Conservation (phyloP, 1,140 invertebrate genomes). For the Scaptomyza montana region DNA sequence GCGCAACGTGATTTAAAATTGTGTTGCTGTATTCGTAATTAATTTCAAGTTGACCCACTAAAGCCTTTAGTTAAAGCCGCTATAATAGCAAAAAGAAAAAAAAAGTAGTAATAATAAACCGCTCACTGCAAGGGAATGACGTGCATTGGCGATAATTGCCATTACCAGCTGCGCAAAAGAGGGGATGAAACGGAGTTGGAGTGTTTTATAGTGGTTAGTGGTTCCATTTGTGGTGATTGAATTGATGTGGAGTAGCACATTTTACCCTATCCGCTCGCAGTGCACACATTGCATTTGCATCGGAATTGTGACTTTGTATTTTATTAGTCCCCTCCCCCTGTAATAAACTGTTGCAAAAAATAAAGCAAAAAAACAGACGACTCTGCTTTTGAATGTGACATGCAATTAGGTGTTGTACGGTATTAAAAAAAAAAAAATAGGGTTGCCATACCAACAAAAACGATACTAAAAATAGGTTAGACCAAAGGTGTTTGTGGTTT, state of each 20-base stretch:
- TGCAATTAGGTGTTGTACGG: neutral
- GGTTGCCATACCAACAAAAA: neutral
- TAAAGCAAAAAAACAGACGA: neutral
- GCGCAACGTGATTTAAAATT: constrained; percentile 10
- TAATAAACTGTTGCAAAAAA: constrained; percentile 17
- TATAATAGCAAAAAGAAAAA: constrained; percentile 43
- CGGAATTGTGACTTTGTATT: constrained; percentile 27
- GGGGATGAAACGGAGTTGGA: no score
- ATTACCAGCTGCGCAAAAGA: constrained; percentile 41
- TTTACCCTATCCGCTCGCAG: neutral
- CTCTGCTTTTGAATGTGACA: neutral
- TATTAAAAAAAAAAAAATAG: neutral
- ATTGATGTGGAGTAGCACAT: constrained; percentile 8
- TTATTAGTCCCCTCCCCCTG: no score
- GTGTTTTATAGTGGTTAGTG: no score
- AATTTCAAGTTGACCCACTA: constrained; percentile 79
- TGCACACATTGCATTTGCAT: constrained; percentile 64
- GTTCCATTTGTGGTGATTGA: constrained; percentile 14
- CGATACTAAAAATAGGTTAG: no score
- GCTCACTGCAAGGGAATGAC: constrained; percentile 53
- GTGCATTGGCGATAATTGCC: constrained; percentile 77
- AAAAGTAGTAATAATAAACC: constrained; percentile 26
- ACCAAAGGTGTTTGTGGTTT: neutral
- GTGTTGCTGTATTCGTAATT: constrained; percentile 51
- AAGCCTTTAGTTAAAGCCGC: constrained; percentile 60